Base-by-base conservation (phyloP, 2,888 invertebrate species). In the Limnephilus auricula region DNA sequence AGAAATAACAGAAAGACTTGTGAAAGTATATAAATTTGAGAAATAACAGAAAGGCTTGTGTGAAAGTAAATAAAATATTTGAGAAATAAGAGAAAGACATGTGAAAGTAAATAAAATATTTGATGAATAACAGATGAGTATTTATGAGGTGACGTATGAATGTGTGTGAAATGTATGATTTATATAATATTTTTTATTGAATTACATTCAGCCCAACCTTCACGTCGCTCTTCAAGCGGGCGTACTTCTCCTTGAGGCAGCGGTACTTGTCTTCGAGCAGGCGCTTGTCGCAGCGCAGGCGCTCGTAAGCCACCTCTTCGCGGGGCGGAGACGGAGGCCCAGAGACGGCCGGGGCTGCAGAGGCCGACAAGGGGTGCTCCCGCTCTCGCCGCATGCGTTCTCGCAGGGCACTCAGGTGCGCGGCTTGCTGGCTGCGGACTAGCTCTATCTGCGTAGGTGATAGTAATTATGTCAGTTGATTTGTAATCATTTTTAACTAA, bases 181-280 rank as follows among this genome's bases (percentile, higher is more conserved):
- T 25, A 65, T 65, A 65, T 65, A 65, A 31, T 80, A 80, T 80
- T 32, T 32, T 80, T 80, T 80, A 80, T 32, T 80, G 80, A 80
- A 80, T 80, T 65, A 80, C 80, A 80, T 80, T 80, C 32, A 32
- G 25, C 32, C 37, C 37, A 40, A 97, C 95, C 94, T 98, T 97
- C 15, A 98, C 97, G 93, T 98, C 98, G 34, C 97, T 97, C 94
- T 98, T 98, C 91, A 98, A 95, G 25, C 97, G 95, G 34, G 97
- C 96, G 94, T 98, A 98, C 94, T 98, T 98, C 94, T 98, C 98
- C 94, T 98, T 98, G 89, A 98, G 95, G 90, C 97, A 97, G 87
- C 97, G 96, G 94, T 98, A 98, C 94, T 98, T 98, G 93, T 98
- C 98, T 93, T 97, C 97, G 2, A 98, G 94, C 83, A 97, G 94